phyloP scores from a whole-genome alignment of 2,888 invertebrate genomes.

The Dorcus hopei region DNA sequence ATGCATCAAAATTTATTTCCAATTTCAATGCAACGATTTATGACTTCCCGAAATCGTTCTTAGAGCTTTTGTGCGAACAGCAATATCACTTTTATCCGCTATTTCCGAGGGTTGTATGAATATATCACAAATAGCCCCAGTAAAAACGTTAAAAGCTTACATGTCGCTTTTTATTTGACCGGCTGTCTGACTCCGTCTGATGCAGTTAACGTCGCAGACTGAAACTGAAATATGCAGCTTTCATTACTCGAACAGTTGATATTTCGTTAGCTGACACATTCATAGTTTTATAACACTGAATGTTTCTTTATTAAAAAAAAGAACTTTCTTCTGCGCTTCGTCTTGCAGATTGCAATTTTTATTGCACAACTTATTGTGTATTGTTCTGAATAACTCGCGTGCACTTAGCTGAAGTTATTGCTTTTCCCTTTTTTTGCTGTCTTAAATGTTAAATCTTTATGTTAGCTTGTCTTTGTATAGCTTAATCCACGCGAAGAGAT shows the following conservation, averaged over 20 bases:
- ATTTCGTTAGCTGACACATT: no score
- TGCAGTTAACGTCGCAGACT: background rate
- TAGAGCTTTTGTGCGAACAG: constrained; percentile 24
- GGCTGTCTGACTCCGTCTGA: constrained; percentile 29
- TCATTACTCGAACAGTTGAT: no score
- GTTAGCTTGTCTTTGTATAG: constrained; percentile 23
- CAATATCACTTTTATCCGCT: constrained; percentile 24
- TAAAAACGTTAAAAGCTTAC: constrained; percentile 38
- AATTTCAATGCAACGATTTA: constrained; percentile 3
- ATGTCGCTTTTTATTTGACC: constrained; percentile 39
- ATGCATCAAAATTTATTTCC: no score
- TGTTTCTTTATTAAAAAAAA: no score
- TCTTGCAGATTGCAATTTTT: no score
- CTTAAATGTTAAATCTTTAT: constrained; percentile 14
- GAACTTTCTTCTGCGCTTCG: no score
- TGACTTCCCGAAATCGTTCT: constrained; percentile 23
- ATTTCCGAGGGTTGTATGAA: constrained; percentile 12
- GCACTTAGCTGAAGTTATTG: background rate
- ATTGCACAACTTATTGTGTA: no score
- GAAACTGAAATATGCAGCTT: no score
- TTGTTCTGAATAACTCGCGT: no score
- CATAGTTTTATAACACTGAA: no score
- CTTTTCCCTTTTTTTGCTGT: background rate
- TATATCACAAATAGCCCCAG: constrained; percentile 21
- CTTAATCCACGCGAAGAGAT: constrained; percentile 32